Base-by-base conservation (phyloP, 2,888 invertebrate genomes). In the Watsonalla cultraria region DNA sequence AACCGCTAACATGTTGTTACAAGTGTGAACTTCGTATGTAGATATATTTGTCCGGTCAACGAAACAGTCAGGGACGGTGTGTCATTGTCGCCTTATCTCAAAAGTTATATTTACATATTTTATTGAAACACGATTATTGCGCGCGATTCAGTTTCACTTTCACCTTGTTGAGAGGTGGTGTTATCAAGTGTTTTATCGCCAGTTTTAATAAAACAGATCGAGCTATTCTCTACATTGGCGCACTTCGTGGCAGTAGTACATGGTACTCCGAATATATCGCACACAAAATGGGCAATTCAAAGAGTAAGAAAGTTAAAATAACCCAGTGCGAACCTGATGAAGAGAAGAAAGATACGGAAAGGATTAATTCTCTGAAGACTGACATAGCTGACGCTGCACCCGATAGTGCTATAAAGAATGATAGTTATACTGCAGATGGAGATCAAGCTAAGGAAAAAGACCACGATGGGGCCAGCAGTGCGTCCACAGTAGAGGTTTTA, bases 401-500 rank as follows among this genome's bases (percentile, higher is more conserved):
- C n/a, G 60, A 53, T 47, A 52, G 52, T 5, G 59, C 39, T 2
- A 67, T 64, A 47, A 65, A 46, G 55, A 65, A 61, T 54, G 63
- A 60, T n/a, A 70, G 70, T 59, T 62, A 60, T 37, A 74, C 69
- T 51, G 67, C 62, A 50, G 71, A 70, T 15, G 54, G 47, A 24
- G 71, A 69, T n/a, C 73, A 77, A 59, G 68, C 58, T 7, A 83
- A 73, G 56, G 78, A 78, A 48, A 81, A 78, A 42, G 84, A 82
- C 14, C 78, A 75, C 55, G 88, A 88, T 61, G 88, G 86, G 59
- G 82, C 90, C 5, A 90, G 90, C 62, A 88, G 87, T 77, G 89
- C 89, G 0, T 90, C 90, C 2, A 90, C 90, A 33, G 87, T 90
- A 54, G 90, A 90, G 83, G 86, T 80, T 65, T 75, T 90, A 54